These are phyloP conservation scores for Platichthys stellatus DNA, from an alignment of 2,113 vertebrate species.

Conservation along the genomic window DNA sequence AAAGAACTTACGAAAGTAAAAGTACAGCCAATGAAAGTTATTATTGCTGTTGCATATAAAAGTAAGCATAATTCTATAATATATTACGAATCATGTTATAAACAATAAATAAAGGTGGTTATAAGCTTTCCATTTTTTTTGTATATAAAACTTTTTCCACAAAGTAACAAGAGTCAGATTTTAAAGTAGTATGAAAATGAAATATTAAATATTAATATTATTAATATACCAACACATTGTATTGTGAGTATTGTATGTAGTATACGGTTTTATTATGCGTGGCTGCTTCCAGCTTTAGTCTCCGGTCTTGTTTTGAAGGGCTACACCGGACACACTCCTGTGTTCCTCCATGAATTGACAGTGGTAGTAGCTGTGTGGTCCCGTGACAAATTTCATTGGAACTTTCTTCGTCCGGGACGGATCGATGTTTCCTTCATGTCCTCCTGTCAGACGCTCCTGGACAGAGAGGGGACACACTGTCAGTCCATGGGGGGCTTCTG, in stretches of 20 bases:
- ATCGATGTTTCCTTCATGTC: constrained; percentile 70
- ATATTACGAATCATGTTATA: no score
- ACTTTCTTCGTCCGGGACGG: constrained; percentile 67
- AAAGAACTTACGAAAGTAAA: no score
- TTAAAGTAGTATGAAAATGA: no score
- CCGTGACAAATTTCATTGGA: constrained; percentile 82
- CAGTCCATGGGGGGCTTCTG: neutral
- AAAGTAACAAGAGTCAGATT: no score
- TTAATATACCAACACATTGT: no score
- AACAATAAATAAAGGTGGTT: neutral
- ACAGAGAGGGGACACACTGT: neutral
- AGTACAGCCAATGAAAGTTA: no score
- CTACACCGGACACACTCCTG: constrained; percentile 5
- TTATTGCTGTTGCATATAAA: no score
- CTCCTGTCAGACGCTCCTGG: constrained; percentile 11
- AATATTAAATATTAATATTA: no score
- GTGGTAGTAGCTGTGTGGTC: constrained; percentile 46
- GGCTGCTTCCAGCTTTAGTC: no score
- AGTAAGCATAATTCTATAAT: no score
- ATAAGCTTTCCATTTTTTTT: neutral
- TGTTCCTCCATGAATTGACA: neutral
- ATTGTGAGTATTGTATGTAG: no score
- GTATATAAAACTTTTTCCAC: no score
- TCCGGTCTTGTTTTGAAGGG: constrained; percentile 47
- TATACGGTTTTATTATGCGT: neutral